These are phyloP conservation scores for Enteromius anoplus DNA, from an alignment of 2,797 vertebrate species.

Conservation along the genomic window DNA sequence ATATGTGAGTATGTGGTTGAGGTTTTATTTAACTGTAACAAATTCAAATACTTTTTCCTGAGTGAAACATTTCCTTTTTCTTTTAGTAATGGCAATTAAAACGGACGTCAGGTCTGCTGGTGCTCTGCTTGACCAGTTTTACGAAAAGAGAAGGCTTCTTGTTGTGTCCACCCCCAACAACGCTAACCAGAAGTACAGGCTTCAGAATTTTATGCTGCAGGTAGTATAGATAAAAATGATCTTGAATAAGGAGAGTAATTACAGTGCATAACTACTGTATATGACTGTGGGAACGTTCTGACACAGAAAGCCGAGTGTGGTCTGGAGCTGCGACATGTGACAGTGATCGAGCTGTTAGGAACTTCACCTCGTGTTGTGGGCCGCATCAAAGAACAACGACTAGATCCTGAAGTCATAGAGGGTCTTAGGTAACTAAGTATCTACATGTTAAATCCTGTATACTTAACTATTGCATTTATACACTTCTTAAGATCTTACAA, in stretches of 20 bases:
- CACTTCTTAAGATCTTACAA: too few species aligned
- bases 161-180: constrained; percentile 87
- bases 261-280: too few species aligned
- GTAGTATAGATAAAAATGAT: constrained; percentile 66
- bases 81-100: constrained; percentile 88
- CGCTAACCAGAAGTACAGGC: constrained; percentile 86
- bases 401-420: constrained; percentile 84
- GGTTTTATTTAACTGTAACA: not conserved
- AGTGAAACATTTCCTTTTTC: constrained; percentile 15
- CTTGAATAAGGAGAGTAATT: not conserved
- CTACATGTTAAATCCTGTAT: not conserved
- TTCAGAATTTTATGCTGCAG: constrained; percentile 92
- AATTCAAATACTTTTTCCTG: not conserved
- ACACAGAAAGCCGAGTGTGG: constrained; percentile 87
- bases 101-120: constrained; percentile 81
- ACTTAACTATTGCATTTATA: not conserved
- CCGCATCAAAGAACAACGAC: constrained; percentile 83
- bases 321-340: constrained; percentile 87
- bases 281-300: constrained; percentile 1
- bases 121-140: constrained; percentile 92
- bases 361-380: constrained; percentile 85
- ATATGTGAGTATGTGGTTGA: constrained; percentile 67
- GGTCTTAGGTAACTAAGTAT: constrained; percentile 84
- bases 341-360: constrained; percentile 88
- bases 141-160: constrained; percentile 88